These are phyloP conservation scores for Tetrax tetrax DNA, from an alignment of 2,113 vertebrate species.

Conservation along the genomic window DNA sequence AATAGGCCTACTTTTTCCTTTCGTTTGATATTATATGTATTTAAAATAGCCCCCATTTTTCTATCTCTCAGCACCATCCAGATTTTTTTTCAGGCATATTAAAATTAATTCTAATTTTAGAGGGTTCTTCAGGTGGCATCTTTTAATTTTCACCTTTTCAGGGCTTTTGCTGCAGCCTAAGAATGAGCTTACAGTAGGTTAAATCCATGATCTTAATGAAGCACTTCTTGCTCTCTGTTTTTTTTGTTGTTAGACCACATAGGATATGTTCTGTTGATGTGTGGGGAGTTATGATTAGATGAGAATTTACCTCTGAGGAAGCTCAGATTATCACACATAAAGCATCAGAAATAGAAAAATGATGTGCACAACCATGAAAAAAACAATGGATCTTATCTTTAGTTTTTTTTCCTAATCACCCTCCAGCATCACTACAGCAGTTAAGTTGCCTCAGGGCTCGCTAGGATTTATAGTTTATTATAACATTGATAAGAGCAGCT, in stretches of 20 bases:
- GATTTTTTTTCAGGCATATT: background rate
- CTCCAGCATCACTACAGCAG: slow-evolving; percentile 64
- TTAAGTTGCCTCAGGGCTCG: slow-evolving; percentile 56
- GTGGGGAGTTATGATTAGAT: slow-evolving; percentile 72
- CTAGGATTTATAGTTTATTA: slow-evolving; percentile 69
- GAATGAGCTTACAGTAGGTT: slow-evolving; percentile 57
- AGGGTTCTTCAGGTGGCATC: slow-evolving; percentile 45
- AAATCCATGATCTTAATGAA: slow-evolving; percentile 69
- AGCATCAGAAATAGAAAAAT: slow-evolving; percentile 68
- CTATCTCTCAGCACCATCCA: background rate
- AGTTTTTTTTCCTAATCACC: slow-evolving; percentile 58
- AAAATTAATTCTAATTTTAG: slow-evolving; percentile 55
- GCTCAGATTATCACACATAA: slow-evolving; percentile 69
- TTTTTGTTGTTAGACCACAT: slow-evolving; percentile 67
- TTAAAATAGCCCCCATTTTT: background rate
- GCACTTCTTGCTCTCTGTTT: slow-evolving; percentile 49
- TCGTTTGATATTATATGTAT: background rate
- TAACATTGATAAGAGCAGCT: slow-evolving; percentile 65
- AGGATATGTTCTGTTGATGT: slow-evolving; percentile 72
- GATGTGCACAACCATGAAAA: slow-evolving; percentile 69
- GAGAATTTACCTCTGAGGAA: slow-evolving; percentile 75
- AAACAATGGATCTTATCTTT: slow-evolving; percentile 73
- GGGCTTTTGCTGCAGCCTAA: slow-evolving; percentile 56
- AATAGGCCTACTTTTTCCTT: background rate
- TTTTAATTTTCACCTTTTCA: slow-evolving; percentile 67